Percentiles rank a stretch among this genome's conserved stretches.
These are phyloP conservation scores for Archocentrus centrarchus DNA, from an alignment of 2,113 vertebrate genomes.

Conservation along the genomic window DNA sequence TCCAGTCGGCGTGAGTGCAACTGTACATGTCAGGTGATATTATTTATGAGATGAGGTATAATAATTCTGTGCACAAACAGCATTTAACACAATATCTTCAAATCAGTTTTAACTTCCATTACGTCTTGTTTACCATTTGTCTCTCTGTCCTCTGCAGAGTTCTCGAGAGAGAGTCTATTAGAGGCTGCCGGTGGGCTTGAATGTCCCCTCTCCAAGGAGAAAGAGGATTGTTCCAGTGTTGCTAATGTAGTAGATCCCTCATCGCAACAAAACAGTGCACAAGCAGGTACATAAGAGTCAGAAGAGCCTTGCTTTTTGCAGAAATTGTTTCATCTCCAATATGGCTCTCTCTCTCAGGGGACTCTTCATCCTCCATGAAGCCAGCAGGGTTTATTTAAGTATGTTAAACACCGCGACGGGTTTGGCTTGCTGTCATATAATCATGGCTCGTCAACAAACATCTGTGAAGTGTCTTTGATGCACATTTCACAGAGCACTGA, in stretches of 20 bases:
- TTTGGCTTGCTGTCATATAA: constrained; percentile 41
- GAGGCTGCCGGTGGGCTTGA: constrained; percentile 71
- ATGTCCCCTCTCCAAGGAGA: constrained; percentile 64
- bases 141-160: constrained; percentile 64
- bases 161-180: constrained; percentile 79
- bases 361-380: not conserved
- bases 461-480: constrained; percentile 51
- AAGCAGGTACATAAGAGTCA: constrained; percentile 64
- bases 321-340: not conserved
- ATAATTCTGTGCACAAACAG: not conserved
- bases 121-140: constrained; percentile 6
- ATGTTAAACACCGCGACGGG: constrained; percentile 34
- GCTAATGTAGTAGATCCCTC: constrained; percentile 58
- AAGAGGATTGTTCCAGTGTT: constrained; percentile 42
- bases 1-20: constrained; percentile 7
- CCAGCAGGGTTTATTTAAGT: constrained; percentile 35
- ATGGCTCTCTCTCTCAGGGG: not conserved
- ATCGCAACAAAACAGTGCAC: constrained; percentile 58
- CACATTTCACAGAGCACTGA: constrained; percentile 32
- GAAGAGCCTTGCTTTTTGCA: not conserved
- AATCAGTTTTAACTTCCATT: not conserved
- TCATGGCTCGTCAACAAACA: constrained; percentile 50
- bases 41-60: constrained; percentile 18
- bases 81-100: not conserved
- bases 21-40: constrained; percentile 40